phyloP scores from a whole-genome alignment of 1,140 invertebrate species.

The Polyergus mexicanus region DNA sequence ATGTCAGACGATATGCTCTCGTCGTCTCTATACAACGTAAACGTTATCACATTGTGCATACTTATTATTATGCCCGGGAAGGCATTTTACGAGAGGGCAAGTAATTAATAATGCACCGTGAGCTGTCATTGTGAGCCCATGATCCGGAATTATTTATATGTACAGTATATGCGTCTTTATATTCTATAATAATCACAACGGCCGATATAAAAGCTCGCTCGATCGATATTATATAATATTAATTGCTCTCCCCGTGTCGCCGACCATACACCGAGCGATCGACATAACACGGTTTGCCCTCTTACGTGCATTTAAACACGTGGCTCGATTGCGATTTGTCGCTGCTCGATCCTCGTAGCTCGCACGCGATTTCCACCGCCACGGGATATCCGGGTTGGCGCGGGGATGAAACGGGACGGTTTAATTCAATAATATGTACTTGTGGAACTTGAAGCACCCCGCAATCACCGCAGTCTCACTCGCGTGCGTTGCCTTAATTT shows the following conservation, averaged over 20 bases:
- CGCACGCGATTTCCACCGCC: conserved; percentile 48
- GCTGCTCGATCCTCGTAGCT: not conserved
- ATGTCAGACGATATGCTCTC: conserved; percentile 16
- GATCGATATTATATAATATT: conserved; percentile 54
- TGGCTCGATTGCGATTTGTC: conserved; percentile 62
- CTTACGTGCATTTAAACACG: conserved; percentile 60
- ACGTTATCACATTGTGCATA: not conserved
- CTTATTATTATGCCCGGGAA: conserved; percentile 30
- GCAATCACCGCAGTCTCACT: conserved; percentile 48
- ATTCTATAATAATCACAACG: not conserved
- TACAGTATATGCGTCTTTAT: not conserved
- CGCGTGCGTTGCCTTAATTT: conserved; percentile 77
- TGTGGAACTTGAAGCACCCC: conserved; percentile 11
- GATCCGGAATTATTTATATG: conserved; percentile 45
- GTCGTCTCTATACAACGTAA: not conserved
- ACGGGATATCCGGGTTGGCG: not conserved
- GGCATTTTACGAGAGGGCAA: conserved; percentile 14
- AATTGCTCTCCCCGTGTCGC: conserved; percentile 32
- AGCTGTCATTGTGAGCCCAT: not conserved
- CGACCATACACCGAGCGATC: not conserved
- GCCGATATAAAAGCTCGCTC: not conserved
- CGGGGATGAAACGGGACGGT: not conserved
- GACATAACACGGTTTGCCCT: conserved; percentile 46
- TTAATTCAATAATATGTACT: conserved; percentile 71
- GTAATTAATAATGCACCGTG: conserved; percentile 43